phyloP scores from a whole-genome alignment of 2,888 invertebrate genomes.

The Synergus japonicus region DNA sequence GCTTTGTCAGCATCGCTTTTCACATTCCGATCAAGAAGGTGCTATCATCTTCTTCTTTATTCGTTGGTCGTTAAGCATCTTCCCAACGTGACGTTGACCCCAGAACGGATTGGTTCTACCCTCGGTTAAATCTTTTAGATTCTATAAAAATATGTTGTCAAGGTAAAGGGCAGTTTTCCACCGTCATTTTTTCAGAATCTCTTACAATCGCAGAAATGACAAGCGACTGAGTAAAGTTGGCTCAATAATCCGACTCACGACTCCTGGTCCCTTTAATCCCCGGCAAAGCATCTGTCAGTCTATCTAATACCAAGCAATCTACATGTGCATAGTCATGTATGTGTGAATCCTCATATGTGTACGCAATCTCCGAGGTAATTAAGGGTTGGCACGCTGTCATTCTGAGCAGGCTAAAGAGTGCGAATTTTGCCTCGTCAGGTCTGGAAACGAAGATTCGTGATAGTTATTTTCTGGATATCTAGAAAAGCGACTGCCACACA shows the following conservation, averaged over 20 bases:
- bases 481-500: too few relatives aligned
- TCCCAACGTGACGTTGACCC: constrained; percentile 6
- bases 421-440: constrained; percentile 7
- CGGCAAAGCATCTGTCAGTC: constrained; percentile 52
- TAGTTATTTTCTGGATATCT: not conserved
- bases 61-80: not conserved
- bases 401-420: not conserved
- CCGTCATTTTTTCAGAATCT: not conserved
- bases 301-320: constrained; percentile 15
- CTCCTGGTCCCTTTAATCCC: constrained; percentile 50
- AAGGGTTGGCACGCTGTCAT: constrained; percentile 52
- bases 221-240: not conserved
- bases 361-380: constrained; percentile 58
- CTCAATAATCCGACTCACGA: constrained; percentile 47
- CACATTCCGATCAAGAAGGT: not conserved
- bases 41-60: not conserved
- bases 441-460: not conserved
- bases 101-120: not conserved
- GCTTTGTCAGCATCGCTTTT: not conserved
- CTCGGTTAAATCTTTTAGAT: not conserved
- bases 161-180: constrained; percentile 23
- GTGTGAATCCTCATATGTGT: constrained; percentile 36
- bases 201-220: not conserved
- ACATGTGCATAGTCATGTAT: not conserved
- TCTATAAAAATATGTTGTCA: constrained; percentile 1